Conservation (phyloP, 1,140 invertebrate species). For the Leptinotarsa undecemlineata region DNA sequence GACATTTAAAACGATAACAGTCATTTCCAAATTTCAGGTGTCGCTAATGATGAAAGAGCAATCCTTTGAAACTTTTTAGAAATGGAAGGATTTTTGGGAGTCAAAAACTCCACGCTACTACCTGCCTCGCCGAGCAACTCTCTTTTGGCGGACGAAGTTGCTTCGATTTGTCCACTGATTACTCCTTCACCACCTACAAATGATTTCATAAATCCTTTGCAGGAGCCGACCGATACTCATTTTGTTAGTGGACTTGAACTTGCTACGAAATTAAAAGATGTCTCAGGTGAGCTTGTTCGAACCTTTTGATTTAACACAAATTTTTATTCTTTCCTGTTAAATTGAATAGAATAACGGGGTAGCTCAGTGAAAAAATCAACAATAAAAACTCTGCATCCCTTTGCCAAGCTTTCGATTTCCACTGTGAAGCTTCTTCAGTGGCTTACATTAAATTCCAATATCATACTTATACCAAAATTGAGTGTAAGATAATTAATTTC, state of each 20-base stretch:
- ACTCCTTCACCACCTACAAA: constrained; percentile 58
- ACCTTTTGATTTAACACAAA: not conserved
- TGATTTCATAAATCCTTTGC: constrained; percentile 58
- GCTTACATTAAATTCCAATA: too few species aligned
- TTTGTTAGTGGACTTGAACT: constrained; percentile 49
- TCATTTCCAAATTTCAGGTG: not conserved
- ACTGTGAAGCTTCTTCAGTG: too few species aligned
- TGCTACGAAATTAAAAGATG: constrained; percentile 52
- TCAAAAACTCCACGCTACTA: constrained; percentile 34
- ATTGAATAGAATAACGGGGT: too few species aligned
- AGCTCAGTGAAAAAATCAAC: too few species aligned
- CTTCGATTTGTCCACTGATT: constrained; percentile 61
- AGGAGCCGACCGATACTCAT: constrained; percentile 44
- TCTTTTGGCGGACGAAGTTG: constrained; percentile 59
- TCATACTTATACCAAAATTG: too few species aligned
- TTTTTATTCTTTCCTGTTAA: too few species aligned
- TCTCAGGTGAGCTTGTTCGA: constrained; percentile 43
- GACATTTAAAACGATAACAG: not conserved
- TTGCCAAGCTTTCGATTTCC: too few species aligned
- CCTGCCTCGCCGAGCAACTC: constrained; percentile 44
- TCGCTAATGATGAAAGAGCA: not conserved
- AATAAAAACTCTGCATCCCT: too few species aligned
- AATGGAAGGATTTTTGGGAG: constrained; percentile 47
- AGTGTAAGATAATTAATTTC: too few species aligned
- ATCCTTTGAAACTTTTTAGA: not conserved